phyloP scores from a whole-genome alignment of 2,888 invertebrate genomes.

The Limnephilus lunatus region DNA sequence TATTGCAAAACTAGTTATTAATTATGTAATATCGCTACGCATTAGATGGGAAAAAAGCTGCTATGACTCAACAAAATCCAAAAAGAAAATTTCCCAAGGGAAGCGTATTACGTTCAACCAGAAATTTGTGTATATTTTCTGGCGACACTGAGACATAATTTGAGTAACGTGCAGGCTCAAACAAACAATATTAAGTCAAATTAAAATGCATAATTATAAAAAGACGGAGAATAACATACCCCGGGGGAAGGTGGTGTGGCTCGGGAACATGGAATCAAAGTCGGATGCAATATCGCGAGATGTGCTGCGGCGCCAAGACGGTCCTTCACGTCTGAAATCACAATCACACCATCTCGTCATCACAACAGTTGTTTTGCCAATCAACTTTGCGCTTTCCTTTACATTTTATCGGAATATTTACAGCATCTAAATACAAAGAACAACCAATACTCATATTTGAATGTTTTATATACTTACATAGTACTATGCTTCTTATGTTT shows the following conservation, averaged over 20 bases:
- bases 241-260: slow-evolving; percentile 81
- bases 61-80: background rate
- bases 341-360: background rate
- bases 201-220: slow-evolving; percentile 34
- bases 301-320: slow-evolving; percentile 81
- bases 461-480: slow-evolving; percentile 72
- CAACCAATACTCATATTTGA: background rate
- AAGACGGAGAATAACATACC: slow-evolving; percentile 74
- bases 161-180: slow-evolving; percentile 52
- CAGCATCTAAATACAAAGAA: too few species aligned
- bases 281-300: slow-evolving; percentile 84
- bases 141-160: background rate
- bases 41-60: background rate
- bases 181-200: slow-evolving; percentile 31
- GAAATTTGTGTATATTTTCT: background rate
- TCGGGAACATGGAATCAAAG: slow-evolving; percentile 85
- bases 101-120: background rate
- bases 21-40: background rate
- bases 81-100: background rate
- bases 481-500: slow-evolving; percentile 73
- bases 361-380: background rate
- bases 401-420: background rate
- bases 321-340: slow-evolving; percentile 74
- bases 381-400: background rate
- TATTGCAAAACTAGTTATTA: background rate